Base-by-base conservation (phyloP, 2,113 vertebrate species). In the Phalacrocorax pelagicus region DNA sequence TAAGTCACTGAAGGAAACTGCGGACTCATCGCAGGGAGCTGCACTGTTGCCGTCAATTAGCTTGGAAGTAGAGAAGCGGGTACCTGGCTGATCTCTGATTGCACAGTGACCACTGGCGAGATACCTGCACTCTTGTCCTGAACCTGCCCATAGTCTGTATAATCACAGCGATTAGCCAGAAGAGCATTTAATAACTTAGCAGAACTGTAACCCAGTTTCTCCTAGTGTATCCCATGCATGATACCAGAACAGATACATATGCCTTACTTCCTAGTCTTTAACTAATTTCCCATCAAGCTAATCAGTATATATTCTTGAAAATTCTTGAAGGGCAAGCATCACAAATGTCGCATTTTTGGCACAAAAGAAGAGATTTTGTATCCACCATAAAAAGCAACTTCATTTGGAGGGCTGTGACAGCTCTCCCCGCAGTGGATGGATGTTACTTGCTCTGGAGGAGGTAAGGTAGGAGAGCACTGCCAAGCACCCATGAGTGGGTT, bases 381-480 rank as follows among this genome's bases (percentile, higher is more conserved):
- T 75, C 52, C 32, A 19, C 21, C 32, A 9, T 40, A 18, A 86
- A 90, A 59, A 6, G 6, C 49, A 65, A 11, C 70, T 75, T 63
- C 52, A 40, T 75, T 29, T 52, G 40, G 34, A 55, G 46, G 8
- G 12, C 65, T 46, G 47, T 83, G 62, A 23, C 16, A 3, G 0
- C 65, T n/a, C 24, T 42, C 29, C 51, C 40, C 8, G 6, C 0
- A 0, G 13, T 46, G 15, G 29, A 21, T 36, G 27, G 18, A 10
- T 57, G 16, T 74, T 32, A 47, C 34, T 61, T 85, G 38, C 40
- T 55, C 40, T 57, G 38, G 46, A 66, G 80, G 24, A 81, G 51
- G 36, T 42, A 22, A 96, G 66, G 20, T 42, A 47, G 61, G 40
- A 51, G 34, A 88, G 18, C 32, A 12, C n/a, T 57, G 24, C 66